Evolutionary conservation across 2,113 vertebrate species (phyloP), one percentile per base, ranked within the genome.

Genomic region (Xiphophorus hellerii): DNA sequence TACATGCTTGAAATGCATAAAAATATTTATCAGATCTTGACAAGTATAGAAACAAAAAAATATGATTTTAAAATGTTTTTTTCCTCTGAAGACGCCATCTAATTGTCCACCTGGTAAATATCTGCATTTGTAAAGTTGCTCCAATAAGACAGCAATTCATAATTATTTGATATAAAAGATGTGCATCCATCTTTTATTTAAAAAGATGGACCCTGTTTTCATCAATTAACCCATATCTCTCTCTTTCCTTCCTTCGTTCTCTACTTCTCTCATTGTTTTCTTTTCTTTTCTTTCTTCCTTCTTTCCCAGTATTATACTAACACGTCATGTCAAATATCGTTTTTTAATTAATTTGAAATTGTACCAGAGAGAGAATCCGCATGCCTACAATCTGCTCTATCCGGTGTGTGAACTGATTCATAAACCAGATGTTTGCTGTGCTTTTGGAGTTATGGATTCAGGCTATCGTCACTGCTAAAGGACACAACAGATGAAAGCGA

Each of bases 371-470:
- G 85, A 90, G 88, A 92, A 92, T 86, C 79, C 71, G 71, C 82
- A 86, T 81, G 84, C 88, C 88, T 88, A 93, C 90, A 92, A 90
- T 88, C 89, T 84, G 87, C 89, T 83, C 87, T 83, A 89, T 91
- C 92, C 89, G 90, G 92, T 89, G 86, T 92, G 91, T 89, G 87
- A 91, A 87, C 84, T 93, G 90, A 94, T 93, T 88, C 86, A 85
- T 82, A 87, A 90, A 94, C 80, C 94, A 95, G 94, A 95, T 94
- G 93, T 81, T 84, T 74, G 84, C 84, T 60, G 54, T 87, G 84
- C 81, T 83, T 70, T 66, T 71, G 77, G 73, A 83, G 74, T 68
- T 76, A 62, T 71, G 83, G 85, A 87, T 84, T 75, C 74, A 81
- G 71, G 85, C 82, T 84, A 84, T 81, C 79, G 75, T 75, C 79